Base-by-base conservation (phyloP, 2,797 vertebrate species). In the Triplophysa bombifrons region DNA sequence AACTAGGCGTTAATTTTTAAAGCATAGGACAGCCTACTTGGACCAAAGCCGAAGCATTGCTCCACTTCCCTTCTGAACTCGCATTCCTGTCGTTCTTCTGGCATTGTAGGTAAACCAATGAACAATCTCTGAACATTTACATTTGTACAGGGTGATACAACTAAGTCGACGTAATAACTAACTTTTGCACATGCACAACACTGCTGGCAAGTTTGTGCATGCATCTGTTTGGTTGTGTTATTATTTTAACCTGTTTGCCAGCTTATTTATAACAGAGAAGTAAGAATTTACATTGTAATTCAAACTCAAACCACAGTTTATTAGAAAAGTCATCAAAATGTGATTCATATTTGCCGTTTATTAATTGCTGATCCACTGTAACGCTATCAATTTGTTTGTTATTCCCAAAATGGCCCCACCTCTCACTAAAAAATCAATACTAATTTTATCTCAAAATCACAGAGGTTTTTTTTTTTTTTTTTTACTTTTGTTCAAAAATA, bases 11-110 rank as follows among this genome's bases (percentile, higher is more conserved):
- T 20, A 51, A 1, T 46, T 4, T 30, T 4, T 5, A 6, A 56
- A 3, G 3, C 27, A 8, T 4, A 19, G 41, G 41, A 69, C 84
- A 61, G 34, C 84, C 82, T 76, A 76, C 75, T 81, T 81, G 72
- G 46, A 67, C 38, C 60, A 19, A 17, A 55, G 48, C 79, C 79
- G 76, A 7, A 1, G 4, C n/a, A 53, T 64, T 71, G 19, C 73
- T 17, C 5, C 25, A 64, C 30, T 30, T 30, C 25, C 38, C 1
- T 27, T 27, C 25, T 27, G 25, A 27, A 27, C 11, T 53, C 34
- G 34, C 34, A 38, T 7, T 69, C 46, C 48, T 78, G 5, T 78
- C 60, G 17, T 63, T 27, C 2, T 30, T 34, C 41, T 44, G 8
- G 1, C 14, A 25, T 30, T 25, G 19, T 10, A 41, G 50, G 4